Conservation (phyloP, 2,113 vertebrate genomes). For the Zeus faber region DNA sequence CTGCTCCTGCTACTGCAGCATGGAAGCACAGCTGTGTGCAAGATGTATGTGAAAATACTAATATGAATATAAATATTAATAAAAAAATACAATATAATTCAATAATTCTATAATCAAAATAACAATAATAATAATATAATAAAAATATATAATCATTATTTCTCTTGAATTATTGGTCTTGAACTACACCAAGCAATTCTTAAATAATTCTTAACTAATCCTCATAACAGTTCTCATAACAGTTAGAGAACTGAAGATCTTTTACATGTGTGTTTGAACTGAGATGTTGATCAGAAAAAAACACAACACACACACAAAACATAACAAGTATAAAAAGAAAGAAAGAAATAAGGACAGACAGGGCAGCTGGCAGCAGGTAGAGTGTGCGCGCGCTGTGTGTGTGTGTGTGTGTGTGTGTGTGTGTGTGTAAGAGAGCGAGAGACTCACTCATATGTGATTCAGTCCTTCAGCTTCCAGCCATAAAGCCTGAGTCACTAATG, state of each 20-base stretch:
- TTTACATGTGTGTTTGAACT: constrained; percentile 6
- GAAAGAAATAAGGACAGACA: neutral
- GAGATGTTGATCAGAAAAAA: no score
- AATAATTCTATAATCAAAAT: no score
- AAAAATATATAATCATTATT: no score
- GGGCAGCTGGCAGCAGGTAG: neutral
- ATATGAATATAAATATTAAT: neutral
- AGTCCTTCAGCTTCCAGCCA: constrained; percentile 42
- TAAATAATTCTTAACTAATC: no score
- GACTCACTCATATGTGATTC: constrained; percentile 31
- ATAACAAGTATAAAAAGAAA: no score
- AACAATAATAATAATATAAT: no score
- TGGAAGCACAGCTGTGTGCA: neutral
- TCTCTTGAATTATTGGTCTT: no score
- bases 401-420: constrained; percentile 5
- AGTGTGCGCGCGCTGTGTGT: constrained; percentile 17
- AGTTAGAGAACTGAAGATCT: no score
- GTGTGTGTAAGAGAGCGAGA: neutral
- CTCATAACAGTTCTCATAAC: no score
- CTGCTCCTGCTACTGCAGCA: neutral
- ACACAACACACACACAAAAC: no score
- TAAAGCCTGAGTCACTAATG: constrained; percentile 56
- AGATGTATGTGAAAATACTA: neutral
- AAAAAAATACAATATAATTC: no score
- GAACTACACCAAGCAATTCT: no score